Conservation (phyloP, 2,797 vertebrate genomes). For the Pogoniulus pusillus region DNA sequence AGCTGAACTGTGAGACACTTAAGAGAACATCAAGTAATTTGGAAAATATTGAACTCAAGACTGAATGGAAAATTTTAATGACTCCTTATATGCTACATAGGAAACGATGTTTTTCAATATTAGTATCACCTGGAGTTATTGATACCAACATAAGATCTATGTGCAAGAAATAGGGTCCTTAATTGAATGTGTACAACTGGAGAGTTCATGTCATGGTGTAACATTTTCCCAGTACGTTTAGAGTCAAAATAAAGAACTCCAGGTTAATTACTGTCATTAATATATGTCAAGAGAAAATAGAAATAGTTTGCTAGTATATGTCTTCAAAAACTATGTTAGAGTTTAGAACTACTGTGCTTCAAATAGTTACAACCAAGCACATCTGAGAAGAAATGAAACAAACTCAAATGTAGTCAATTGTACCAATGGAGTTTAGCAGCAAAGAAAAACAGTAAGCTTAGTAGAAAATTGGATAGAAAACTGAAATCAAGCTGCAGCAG, state of each 20-base stretch:
- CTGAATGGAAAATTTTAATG: not conserved
- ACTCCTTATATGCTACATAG: not conserved
- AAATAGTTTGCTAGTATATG: not conserved
- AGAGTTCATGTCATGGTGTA: not conserved
- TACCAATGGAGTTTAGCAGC: not conserved
- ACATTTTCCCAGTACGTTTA: not conserved
- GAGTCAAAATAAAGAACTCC: too few species aligned
- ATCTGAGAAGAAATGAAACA: not conserved
- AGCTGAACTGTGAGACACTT: not conserved
- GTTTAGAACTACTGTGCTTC: not conserved
- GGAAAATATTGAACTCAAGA: not conserved
- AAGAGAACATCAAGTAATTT: not conserved
- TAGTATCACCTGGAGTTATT: not conserved
- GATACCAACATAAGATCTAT: not conserved
- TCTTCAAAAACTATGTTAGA: not conserved
- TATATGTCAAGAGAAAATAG: not conserved
- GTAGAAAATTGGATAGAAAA: conserved; percentile 37
- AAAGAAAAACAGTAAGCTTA: conserved; percentile 11
- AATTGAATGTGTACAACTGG: not conserved
- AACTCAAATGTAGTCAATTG: not conserved
- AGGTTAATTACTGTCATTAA: not conserved
- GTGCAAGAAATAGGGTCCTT: not conserved
- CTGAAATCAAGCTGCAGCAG: conserved; percentile 38
- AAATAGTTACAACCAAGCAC: not conserved
- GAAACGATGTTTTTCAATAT: fast-evolving